These are phyloP conservation scores for Arctopsyche grandis DNA, from an alignment of 1,140 invertebrate genomes.

Conservation along the genomic window DNA sequence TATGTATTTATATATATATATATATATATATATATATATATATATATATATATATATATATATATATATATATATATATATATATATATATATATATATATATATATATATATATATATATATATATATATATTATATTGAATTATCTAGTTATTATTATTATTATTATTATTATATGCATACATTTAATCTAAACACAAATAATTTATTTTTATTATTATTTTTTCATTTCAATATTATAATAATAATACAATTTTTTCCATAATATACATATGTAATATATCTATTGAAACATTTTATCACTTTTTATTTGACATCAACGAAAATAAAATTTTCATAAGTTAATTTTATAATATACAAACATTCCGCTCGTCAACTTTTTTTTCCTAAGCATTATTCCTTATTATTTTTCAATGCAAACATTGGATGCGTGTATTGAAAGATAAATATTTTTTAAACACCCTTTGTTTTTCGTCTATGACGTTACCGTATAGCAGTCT, in stretches of 20 bases:
- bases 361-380: not conserved
- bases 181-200: conserved; percentile 31
- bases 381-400: not conserved
- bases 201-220: conserved; percentile 24
- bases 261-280: not conserved
- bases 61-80: not conserved
- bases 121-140: conserved; percentile 19
- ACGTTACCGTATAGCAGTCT: conserved; percentile 27
- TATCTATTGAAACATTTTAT: conserved; percentile 28
- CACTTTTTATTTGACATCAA: conserved; percentile 26
- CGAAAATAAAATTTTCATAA: conserved; percentile 13
- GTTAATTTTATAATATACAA: not conserved
- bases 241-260: conserved; percentile 9
- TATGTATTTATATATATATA: conserved; percentile 17
- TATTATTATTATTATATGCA: conserved; percentile 23
- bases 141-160: conserved; percentile 29
- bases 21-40: not conserved
- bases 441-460: not conserved
- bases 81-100: not conserved
- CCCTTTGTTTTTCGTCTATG: conserved; percentile 6
- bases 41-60: conserved; percentile 12
- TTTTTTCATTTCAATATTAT: not conserved
- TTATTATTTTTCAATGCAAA: conserved; percentile 5
- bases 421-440: not conserved
- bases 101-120: not conserved